Percentiles rank a stretch among this genome's conserved stretches.
Conservation (phyloP, 2,888 invertebrate species). For the Tuta absoluta region DNA sequence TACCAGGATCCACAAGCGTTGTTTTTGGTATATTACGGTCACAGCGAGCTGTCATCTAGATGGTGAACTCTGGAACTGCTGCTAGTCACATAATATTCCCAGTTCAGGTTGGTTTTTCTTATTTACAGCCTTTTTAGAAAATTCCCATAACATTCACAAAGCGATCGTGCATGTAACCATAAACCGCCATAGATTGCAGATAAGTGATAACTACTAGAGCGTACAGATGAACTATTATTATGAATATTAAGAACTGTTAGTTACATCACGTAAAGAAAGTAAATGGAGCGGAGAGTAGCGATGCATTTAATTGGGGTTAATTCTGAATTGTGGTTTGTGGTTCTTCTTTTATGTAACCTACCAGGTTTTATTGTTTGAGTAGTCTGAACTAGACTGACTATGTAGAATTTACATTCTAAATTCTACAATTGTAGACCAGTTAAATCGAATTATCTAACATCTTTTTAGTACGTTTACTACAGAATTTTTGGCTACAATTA, state of each 20-base stretch:
- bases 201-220: constrained; percentile 12
- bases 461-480: no score
- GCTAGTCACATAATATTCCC: no score
- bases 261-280: constrained; percentile 16
- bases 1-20: no score
- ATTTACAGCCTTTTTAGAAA: no score
- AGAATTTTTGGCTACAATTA: no score
- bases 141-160: constrained; percentile 5
- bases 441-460: no score
- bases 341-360: constrained; percentile 8
- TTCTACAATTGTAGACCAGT: no score
- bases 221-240: constrained; percentile 14
- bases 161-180: neutral
- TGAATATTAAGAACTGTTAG: constrained; percentile 10
- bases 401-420: neutral
- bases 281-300: constrained; percentile 20
- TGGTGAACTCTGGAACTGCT: no score
- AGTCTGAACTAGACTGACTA: neutral
- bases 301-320: constrained; percentile 19
- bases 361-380: neutral
- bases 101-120: no score
- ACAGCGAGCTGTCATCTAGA: no score
- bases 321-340: neutral
- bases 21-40: no score
- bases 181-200: constrained; percentile 3